These are phyloP conservation scores for Cenopis cana DNA, from an alignment of 2,888 invertebrate species.

Conservation along the genomic window DNA sequence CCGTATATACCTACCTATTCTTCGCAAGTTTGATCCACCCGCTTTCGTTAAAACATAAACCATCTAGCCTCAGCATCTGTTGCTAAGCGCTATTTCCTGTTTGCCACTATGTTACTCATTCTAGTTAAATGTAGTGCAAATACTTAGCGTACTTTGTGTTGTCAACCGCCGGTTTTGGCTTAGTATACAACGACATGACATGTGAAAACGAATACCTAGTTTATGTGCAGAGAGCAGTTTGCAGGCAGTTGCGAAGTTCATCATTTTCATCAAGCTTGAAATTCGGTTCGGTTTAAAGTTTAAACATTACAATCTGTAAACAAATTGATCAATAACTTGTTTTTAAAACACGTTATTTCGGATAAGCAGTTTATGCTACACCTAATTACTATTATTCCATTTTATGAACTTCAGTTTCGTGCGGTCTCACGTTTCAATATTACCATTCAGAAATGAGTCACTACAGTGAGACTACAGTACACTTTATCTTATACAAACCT, in stretches of 20 bases:
- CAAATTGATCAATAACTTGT: no score
- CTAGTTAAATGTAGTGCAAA: not conserved
- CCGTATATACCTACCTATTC: not conserved
- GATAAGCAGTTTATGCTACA: no score
- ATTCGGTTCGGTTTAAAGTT: no score
- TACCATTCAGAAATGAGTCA: not conserved
- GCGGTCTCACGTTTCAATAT: not conserved
- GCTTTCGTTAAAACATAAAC: not conserved
- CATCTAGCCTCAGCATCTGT: not conserved
- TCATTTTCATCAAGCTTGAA: no score
- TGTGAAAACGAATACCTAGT: not conserved
- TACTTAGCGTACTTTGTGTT: not conserved
- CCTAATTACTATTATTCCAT: not conserved
- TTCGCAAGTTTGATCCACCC: not conserved
- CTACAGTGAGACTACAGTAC: no score
- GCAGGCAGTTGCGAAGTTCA: not conserved
- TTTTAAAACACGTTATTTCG: no score
- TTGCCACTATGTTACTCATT: not conserved
- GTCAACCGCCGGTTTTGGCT: not conserved
- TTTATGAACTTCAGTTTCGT: not conserved
- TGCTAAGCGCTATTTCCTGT: not conserved
- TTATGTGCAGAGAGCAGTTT: not conserved
- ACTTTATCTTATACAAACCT: constrained; percentile 4
- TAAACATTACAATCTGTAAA: no score
- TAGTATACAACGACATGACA: not conserved